Conservation (phyloP, 2,888 invertebrate species). For the Latheticus oryzae region DNA sequence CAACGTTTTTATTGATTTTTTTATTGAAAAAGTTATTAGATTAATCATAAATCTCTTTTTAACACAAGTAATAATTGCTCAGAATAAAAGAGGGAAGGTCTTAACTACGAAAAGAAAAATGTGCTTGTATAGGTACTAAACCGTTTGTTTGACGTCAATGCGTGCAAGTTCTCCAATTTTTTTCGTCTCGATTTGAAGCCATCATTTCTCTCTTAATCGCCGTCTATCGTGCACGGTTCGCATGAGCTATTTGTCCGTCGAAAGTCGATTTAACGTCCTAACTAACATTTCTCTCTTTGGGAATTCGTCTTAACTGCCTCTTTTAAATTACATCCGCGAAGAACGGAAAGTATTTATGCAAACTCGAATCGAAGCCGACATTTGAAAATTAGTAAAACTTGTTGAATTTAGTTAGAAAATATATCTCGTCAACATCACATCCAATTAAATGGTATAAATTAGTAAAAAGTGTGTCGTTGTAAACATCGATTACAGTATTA, state of each 20-base stretch:
- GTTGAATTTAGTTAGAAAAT: constrained; percentile 35
- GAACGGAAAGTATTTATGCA: constrained; percentile 39
- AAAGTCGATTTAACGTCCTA: constrained; percentile 35
- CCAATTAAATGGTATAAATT: constrained; percentile 12
- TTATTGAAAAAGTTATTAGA: too few relatives aligned
- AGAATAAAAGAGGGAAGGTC: too few relatives aligned
- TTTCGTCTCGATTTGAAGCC: too few relatives aligned
- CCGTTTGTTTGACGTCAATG: too few relatives aligned
- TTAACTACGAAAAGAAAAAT: too few relatives aligned
- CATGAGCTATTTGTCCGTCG: constrained; percentile 35
- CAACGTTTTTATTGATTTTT: too few relatives aligned
- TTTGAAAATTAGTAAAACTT: constrained; percentile 38
- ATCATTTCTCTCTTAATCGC: constrained; percentile 16
- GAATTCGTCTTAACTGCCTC: constrained; percentile 32
- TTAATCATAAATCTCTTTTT: too few relatives aligned
- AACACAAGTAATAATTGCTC: too few relatives aligned
- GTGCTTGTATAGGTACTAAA: too few relatives aligned
- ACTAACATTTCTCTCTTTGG: constrained; percentile 31
- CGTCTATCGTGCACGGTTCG: constrained; percentile 17
- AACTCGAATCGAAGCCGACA: constrained; percentile 33
- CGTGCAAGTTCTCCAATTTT: background rate
- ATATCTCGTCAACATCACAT: constrained; percentile 14
- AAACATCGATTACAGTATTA: constrained; percentile 31
- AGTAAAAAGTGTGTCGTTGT: constrained; percentile 4
- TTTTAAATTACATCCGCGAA: constrained; percentile 38